Evolutionary conservation across 2,888 invertebrate species (phyloP).

Genomic region (Volucella inanis): DNA sequence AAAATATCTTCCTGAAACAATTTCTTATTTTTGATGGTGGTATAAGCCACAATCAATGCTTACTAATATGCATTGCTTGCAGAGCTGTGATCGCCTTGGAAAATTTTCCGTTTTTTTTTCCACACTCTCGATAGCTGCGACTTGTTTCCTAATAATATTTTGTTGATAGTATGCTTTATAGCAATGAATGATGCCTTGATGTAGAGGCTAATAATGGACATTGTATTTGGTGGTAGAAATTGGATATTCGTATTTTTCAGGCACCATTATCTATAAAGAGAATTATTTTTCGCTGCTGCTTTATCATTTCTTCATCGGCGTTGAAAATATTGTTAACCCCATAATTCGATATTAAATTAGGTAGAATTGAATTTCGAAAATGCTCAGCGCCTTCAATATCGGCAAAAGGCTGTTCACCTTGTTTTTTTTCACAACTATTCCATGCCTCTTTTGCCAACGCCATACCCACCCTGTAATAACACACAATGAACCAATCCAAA

Average conservation of each 20-base stretch:
- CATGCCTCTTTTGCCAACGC: no score
- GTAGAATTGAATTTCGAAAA: constrained; percentile 44
- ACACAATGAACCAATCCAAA: no score
- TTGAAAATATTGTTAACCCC: constrained; percentile 59
- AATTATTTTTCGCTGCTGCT: constrained; percentile 67
- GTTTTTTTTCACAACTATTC: no score
- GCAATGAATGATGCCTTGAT: constrained; percentile 68
- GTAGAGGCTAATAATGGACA: constrained; percentile 58
- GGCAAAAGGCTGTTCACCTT: no score
- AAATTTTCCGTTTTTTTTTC: constrained; percentile 51
- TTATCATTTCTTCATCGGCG: constrained; percentile 62
- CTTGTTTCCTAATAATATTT: constrained; percentile 65
- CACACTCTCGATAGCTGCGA: constrained; percentile 57
- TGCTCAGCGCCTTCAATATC: no score
- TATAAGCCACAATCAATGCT: constrained; percentile 65
- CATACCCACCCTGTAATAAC: no score
- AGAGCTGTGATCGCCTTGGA: constrained; percentile 55
- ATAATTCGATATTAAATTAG: constrained; percentile 46
- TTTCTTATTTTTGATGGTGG: constrained; percentile 53
- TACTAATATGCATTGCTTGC: constrained; percentile 54
- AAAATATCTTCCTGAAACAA: constrained; percentile 63
- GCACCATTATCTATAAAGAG: constrained; percentile 68
- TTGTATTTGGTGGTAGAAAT: constrained; percentile 66
- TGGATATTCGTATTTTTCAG: constrained; percentile 61
- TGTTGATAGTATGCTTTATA: constrained; percentile 63